Conservation (phyloP, 2,113 vertebrate genomes). For the Mystacornis crossleyi region DNA sequence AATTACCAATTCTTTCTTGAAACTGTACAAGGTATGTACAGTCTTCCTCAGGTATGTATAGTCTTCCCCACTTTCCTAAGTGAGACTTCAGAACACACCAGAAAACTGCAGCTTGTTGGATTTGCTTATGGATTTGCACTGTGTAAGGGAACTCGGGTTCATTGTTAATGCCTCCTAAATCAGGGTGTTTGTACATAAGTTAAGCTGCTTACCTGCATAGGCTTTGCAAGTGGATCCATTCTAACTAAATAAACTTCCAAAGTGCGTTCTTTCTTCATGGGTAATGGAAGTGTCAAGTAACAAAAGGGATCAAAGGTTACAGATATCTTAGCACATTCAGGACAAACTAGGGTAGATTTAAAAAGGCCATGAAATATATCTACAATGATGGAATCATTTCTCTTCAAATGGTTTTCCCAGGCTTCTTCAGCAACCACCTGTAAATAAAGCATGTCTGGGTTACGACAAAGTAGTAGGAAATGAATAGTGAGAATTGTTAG, state of each 20-base stretch:
- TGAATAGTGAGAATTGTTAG: background rate
- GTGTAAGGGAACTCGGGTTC: background rate
- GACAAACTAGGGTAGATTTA: conserved; percentile 97
- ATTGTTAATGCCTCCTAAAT: background rate
- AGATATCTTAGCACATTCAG: conserved; percentile 93
- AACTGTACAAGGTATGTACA: background rate
- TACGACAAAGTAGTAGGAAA: background rate
- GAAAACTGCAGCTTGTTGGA: background rate
- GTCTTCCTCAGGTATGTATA: background rate
- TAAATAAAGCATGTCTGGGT: conserved; percentile 25
- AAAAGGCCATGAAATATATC: conserved; percentile 99
- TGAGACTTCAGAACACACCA: background rate
- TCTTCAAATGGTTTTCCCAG: conserved; percentile 97
- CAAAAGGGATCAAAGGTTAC: conserved; percentile 99
- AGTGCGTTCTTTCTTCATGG: conserved; percentile 97
- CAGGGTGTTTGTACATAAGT: background rate
- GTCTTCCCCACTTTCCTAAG: background rate
- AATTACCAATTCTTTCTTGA: background rate
- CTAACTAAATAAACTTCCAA: conserved; percentile 95
- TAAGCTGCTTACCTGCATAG: conserved; percentile 85
- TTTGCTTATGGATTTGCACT: background rate
- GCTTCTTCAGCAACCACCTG: conserved; percentile 99
- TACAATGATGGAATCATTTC: conserved; percentile 98
- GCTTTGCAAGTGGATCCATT: conserved; percentile 91
- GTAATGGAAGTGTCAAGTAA: conserved; percentile 95